Base-by-base conservation (phyloP, 2,797 vertebrate genomes). In the Parambassis ranga region DNA sequence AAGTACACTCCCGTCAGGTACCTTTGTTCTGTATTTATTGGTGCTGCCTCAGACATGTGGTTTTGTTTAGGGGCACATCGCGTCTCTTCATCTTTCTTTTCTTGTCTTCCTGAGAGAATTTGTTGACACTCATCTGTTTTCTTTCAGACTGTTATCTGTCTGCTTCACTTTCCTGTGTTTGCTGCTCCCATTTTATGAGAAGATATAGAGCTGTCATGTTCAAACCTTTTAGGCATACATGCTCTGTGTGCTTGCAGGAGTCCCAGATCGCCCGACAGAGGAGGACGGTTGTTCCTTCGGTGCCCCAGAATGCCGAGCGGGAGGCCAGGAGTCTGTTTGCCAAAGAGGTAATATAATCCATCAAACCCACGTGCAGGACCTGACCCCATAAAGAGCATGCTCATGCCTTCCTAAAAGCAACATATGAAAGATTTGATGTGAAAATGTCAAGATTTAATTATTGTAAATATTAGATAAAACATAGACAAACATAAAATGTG, bases 241-340 rank as follows among this genome's bases (percentile, higher is more conserved):
- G 19, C 39, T 46, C 55, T 43, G 18, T 0, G 27, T 57, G 44
- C 19, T 0, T 65, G 43, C 84, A 98, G 97, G 94, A 96, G 78
- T 94, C 94, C 0, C 93, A 94, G 63, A 92, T 97, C 4, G 43
- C 87, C 32, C 92, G 94, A 3, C 96, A 97, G 62, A 94, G 92
- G 53, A 94, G 96, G 82, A 98, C 97, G 0, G 67, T 95, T 2
- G 87, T 93, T 74, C 93, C 94, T 1, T 94, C 95, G 0, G 96
- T 99, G 50, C 97, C 97, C 60, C 95, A 96, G 79, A 96, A 98
- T 32, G 96, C 96, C 3, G 92, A 94, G 52, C 92, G 89, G 53
- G 95, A 95, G 84, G 97, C 97, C 61, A 93, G 93, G 84, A 96
- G 93, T 73, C 92, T 99, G 59, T 97, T 99, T 58, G 95, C 96